Percentiles rank a stretch among this genome's conserved stretches.
These are phyloP conservation scores for Perdix hodgsoniae DNA, from an alignment of 2,797 vertebrate genomes.

Conservation along the genomic window DNA sequence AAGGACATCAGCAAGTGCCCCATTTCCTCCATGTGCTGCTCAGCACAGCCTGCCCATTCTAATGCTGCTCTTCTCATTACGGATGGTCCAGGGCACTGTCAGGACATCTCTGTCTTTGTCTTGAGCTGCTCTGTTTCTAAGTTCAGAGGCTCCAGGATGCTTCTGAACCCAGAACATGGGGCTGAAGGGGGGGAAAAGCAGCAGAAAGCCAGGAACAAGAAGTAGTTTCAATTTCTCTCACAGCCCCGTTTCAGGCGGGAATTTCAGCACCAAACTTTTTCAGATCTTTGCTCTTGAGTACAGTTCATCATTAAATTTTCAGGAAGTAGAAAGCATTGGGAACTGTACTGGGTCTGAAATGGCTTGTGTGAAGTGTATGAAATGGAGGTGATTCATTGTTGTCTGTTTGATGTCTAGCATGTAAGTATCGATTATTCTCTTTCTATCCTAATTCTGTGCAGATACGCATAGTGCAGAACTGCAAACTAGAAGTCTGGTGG, in stretches of 20 bases:
- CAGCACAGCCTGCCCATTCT: not conserved
- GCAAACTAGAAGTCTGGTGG: not conserved
- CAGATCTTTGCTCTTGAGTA: not conserved
- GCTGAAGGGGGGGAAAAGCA: rapidly evolving
- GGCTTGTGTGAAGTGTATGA: not conserved
- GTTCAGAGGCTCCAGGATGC: not conserved
- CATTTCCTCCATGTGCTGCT: rapidly evolving
- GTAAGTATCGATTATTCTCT: not conserved
- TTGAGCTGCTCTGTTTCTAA: not conserved
- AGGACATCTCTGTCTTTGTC: not conserved
- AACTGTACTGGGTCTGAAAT: not conserved
- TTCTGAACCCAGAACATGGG: rapidly evolving
- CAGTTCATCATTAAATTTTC: not conserved
- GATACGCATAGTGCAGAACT: not conserved
- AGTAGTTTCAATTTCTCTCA: not conserved
- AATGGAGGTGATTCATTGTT: not conserved
- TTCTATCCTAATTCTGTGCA: not conserved
- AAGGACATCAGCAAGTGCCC: constrained; percentile 4
- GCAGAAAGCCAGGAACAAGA: not conserved
- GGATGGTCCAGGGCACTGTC: not conserved
- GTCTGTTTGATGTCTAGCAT: not conserved
- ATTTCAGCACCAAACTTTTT: not conserved
- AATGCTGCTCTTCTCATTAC: not conserved
- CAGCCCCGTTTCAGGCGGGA: not conserved
- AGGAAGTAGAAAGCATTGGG: not conserved